Conservation (phyloP, 2,113 vertebrate species). For the Cyanoramphus novaezelandiae region DNA sequence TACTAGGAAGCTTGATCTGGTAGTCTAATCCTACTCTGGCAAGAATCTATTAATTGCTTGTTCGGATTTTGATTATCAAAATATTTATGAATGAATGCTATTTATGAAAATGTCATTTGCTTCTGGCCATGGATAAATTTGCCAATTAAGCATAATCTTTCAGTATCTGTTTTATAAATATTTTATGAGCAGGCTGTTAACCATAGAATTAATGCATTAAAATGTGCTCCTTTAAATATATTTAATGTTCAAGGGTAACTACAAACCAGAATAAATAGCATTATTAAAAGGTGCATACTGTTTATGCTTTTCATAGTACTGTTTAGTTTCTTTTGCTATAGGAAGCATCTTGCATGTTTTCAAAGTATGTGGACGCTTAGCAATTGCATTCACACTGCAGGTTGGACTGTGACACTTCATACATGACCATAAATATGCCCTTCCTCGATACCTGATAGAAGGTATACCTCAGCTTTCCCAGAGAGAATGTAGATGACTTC, state of each 20-base stretch:
- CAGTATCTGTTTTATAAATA: slow-evolving; percentile 59
- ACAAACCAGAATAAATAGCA: slow-evolving; percentile 6
- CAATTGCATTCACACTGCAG: slow-evolving; percentile 66
- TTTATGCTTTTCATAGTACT: slow-evolving; percentile 47
- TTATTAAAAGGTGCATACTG: slow-evolving; percentile 30
- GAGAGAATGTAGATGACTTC: slow-evolving; percentile 38
- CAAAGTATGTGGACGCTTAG: slow-evolving; percentile 44
- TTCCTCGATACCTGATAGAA: not conserved
- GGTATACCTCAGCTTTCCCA: slow-evolving; percentile 5
- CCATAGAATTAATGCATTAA: slow-evolving; percentile 28
- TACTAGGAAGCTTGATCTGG: slow-evolving; percentile 40
- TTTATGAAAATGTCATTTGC: slow-evolving; percentile 41
- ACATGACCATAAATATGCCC: slow-evolving; percentile 60
- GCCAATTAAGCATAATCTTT: slow-evolving; percentile 52
- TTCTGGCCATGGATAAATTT: slow-evolving; percentile 47
- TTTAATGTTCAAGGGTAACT: slow-evolving; percentile 47
- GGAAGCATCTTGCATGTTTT: slow-evolving; percentile 49
- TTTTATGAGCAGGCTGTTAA: slow-evolving; percentile 52
- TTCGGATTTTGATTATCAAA: slow-evolving; percentile 60
- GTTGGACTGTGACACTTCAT: slow-evolving; percentile 63
- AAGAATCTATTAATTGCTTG: slow-evolving; percentile 59
- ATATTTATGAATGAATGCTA: slow-evolving; percentile 53
- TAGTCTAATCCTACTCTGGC: slow-evolving; percentile 59
- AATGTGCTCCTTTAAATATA: slow-evolving; percentile 32
- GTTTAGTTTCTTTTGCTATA: slow-evolving; percentile 51